A percentile compares a stretch with the other conserved stretches of the same genome.
These are phyloP conservation scores for Buphagus erythrorhynchus DNA, from an alignment of 2,797 vertebrate genomes.

Conservation along the genomic window DNA sequence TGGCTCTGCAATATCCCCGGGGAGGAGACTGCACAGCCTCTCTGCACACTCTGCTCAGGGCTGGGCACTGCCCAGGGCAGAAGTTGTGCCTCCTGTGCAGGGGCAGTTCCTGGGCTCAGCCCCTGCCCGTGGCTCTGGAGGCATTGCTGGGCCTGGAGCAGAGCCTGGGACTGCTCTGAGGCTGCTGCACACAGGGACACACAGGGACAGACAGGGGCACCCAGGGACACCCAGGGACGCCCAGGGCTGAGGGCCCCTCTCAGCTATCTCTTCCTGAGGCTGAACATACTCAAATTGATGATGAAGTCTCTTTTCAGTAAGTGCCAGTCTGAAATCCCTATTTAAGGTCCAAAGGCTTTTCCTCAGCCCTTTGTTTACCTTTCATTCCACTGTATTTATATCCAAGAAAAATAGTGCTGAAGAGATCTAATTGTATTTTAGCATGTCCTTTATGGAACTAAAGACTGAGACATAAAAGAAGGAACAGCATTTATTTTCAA, in stretches of 20 bases:
- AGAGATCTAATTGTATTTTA: background rate
- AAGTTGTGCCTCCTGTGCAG: background rate
- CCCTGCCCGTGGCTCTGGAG: background rate
- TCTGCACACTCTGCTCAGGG: background rate
- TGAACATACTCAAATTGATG: background rate
- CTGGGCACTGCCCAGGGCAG: background rate
- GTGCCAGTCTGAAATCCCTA: background rate
- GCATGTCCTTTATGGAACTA: background rate
- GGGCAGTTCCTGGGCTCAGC: background rate
- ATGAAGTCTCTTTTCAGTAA: background rate
- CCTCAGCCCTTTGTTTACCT: background rate
- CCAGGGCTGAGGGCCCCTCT: background rate
- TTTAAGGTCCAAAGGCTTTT: background rate
- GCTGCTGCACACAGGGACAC: background rate
- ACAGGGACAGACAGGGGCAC: background rate
- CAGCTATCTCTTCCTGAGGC: background rate
- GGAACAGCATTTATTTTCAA: background rate
- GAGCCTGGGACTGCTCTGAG: background rate
- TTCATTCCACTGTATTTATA: fast-evolving
- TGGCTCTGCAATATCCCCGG: background rate
- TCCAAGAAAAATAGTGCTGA: background rate
- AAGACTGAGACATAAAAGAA: background rate
- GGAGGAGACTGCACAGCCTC: background rate
- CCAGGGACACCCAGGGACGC: background rate
- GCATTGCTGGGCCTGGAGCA: too few relatives aligned